Evolutionary conservation across 2,888 invertebrate genomes (phyloP), one percentile per base, ranked within the genome.

Genomic region (Catocala sponsa): DNA sequence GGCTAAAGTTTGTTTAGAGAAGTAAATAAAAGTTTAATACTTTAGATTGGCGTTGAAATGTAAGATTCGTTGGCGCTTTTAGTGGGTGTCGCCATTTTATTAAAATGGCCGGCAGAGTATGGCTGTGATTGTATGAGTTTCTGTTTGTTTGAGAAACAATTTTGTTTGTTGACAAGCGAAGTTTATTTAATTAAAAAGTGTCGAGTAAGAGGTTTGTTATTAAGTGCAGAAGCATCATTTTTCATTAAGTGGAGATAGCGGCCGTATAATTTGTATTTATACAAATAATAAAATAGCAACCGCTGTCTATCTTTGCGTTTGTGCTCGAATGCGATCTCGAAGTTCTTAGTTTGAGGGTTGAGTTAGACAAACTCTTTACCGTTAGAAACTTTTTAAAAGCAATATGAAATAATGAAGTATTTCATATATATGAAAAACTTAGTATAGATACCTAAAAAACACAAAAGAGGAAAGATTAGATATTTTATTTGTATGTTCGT

Each of bases 1-100:
- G 76, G 78, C 78, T 72, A 61, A 84, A 87, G 85, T 89, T 89
- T 84, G 78, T 79, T 82, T 81, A 84, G 74, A 65, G 73, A 74
- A 81, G 80, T 82, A 86, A 87, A 85, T 84, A 81, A 81, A 87
- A 88, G 80, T 83, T 88, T 82, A 80, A 86, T 84, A 79, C 80
- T 82, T 79, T 78, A 75, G 80, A 85, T 84, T 87, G 83, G 70
- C 74, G 74, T 77, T 80, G 76, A 78, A 79, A 80, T 67, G 52
- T 72, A 70, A 64, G 63, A 77, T 65, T 68, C 66, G 68, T 56
- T 54, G 6, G 7, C 48, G 70, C 65, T 77, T 70, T 76, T 70
- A 74, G 64, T 60, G 35, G 55, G 32, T 65, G 74, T 59, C 52
- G 32, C 38, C 48, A 44, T 56, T 43, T 65, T 68, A 63, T 55